Evolutionary conservation across 2,113 vertebrate genomes (phyloP), one percentile per base, ranked within the genome.

Genomic region (Lophotis ruficrista): DNA sequence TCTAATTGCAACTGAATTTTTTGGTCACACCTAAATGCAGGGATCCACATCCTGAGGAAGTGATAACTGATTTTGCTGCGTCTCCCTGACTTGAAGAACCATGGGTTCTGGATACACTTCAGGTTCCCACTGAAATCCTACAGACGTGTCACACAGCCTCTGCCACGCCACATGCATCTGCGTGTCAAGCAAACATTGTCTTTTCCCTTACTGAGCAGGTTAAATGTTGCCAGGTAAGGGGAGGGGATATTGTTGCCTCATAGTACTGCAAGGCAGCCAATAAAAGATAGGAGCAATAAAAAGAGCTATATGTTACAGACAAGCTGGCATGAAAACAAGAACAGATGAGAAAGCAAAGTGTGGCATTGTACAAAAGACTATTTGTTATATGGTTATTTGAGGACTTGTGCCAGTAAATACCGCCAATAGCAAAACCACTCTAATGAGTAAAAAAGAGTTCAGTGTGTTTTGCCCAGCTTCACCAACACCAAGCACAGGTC

Each of bases 161-260:
- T 4, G 1, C 15, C 24, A 28, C 0, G 0, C 24, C 25, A 21
- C 0, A 0, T 56, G 8, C 11, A 23, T 22, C 56, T 71, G 33
- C 23, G 20, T 78, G 81, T 94, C 76, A 64, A 51, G 21, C 24
- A 80, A 65, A 58, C 3, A 3, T 12, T 12, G 3, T 15, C 22
- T 78, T 86, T 90, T 73, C 25, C 48, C 30, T 68, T 5, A 3
- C 38, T 31, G n/a, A 89, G 43, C 14, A 48, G 20, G 47, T 58
- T 58, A 65, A 78, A 28, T 31, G 10, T 51, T 78, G 47, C 43
- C 48, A 27, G 19, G 2, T 43, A 33, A 81, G 18, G 4, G 24
- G 20, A 75, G 18, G 38, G 20, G 10, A 27, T 47, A 16, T 25
- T 71, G 25, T 50, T 87, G 53, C 22, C 45, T 71, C 33, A 15